Evolutionary conservation across 2,113 vertebrate species (phyloP).

Genomic region (Mesembrinibis cayennensis): DNA sequence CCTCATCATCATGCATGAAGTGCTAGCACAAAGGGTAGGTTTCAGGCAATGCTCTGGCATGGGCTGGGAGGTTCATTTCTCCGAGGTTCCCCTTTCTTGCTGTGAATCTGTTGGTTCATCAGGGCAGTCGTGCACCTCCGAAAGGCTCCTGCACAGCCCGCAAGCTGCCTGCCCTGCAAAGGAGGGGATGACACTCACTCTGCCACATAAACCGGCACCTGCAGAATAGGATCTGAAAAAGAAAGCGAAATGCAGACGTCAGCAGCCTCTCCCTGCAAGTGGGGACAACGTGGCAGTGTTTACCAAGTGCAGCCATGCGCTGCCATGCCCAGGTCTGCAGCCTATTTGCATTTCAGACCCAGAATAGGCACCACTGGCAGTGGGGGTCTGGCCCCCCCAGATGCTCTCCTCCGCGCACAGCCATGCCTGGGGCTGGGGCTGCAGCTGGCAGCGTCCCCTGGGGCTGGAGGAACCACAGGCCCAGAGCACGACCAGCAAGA

Average conservation of each 20-base stretch:
- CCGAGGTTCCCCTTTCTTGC: not conserved
- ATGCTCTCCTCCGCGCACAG: accelerated
- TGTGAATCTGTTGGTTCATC: not conserved
- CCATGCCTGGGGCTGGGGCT: not conserved
- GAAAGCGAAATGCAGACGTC: not conserved
- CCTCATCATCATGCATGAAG: accelerated
- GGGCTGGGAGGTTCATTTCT: not conserved
- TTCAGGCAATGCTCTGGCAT: accelerated
- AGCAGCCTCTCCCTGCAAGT: not conserved
- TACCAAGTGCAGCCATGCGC: not conserved
- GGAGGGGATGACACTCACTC: constrained; percentile 82
- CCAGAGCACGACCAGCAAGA: not conserved
- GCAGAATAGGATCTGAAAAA: constrained; percentile 90
- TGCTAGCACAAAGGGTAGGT: not conserved
- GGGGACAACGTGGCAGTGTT: not conserved
- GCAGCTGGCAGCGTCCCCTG: accelerated
- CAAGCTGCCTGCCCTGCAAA: not conserved
- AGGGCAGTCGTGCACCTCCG: not conserved
- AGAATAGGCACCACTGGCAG: not conserved
- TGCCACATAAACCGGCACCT: constrained; percentile 85
- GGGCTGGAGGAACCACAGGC: not conserved
- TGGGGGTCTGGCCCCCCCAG: not conserved
- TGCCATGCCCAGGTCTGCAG: not conserved
- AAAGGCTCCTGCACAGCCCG: not conserved
- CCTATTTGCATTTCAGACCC: not conserved